Evolutionary conservation across 2,888 invertebrate species (phyloP).

Genomic region (Amphipoea oculea): DNA sequence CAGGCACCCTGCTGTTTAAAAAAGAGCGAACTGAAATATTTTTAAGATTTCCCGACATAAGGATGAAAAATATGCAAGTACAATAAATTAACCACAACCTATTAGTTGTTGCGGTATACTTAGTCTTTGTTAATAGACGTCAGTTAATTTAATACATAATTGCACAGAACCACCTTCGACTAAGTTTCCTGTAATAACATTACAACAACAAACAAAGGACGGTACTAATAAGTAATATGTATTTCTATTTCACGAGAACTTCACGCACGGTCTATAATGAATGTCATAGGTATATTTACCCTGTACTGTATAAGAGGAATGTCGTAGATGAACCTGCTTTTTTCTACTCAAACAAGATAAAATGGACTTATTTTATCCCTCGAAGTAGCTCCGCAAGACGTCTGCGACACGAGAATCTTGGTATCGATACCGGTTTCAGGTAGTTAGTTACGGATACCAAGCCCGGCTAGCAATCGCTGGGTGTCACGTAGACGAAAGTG

Average conservation of each 20-base stretch:
- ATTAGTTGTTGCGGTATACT: neutral
- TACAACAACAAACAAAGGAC: constrained; percentile 52
- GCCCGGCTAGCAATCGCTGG: constrained; percentile 7
- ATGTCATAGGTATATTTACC: neutral
- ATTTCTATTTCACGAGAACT: constrained; percentile 34
- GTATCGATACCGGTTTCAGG: constrained; percentile 52
- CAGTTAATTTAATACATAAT: constrained; percentile 43
- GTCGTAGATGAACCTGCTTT: constrained; percentile 30
- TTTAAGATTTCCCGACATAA: neutral
- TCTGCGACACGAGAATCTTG: constrained; percentile 43
- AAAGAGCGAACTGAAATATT: neutral
- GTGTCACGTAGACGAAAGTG: constrained; percentile 50
- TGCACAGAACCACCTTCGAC: constrained; percentile 50
- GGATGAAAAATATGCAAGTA: constrained; percentile 10
- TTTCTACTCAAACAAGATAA: constrained; percentile 34
- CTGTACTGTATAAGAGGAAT: constrained; percentile 23
- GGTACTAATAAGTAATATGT: constrained; percentile 1
- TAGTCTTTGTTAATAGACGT: constrained; percentile 33
- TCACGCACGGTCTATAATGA: neutral
- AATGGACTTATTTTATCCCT: constrained; percentile 43
- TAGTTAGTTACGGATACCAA: constrained; percentile 13
- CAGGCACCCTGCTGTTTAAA: neutral
- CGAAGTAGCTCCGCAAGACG: constrained; percentile 23
- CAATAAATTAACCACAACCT: constrained; percentile 11
- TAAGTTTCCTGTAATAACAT: constrained; percentile 53